Conservation (phyloP, 2,797 vertebrate species). For the Hydrophis major region DNA sequence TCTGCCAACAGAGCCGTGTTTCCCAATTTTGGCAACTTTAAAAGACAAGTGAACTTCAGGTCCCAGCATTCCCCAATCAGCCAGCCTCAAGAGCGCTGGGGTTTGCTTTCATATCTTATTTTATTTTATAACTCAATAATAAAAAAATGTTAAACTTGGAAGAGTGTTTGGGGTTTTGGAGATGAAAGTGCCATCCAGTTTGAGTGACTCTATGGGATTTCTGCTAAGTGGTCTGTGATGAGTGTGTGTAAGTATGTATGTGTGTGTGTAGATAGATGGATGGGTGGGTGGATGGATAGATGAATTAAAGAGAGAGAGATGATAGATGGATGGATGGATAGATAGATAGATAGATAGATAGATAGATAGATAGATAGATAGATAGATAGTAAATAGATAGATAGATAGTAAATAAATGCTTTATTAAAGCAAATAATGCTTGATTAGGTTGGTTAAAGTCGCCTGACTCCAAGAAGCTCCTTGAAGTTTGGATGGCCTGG, state of each 20-base stretch:
- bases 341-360: no score
- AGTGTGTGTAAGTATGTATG: no score
- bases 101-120: neutral
- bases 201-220: neutral
- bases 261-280: no score
- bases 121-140: no score
- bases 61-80: neutral
- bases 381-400: no score
- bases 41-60: neutral
- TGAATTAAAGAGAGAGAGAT: no score
- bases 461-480: neutral
- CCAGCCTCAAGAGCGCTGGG: neutral
- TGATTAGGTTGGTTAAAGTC: neutral
- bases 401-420: no score
- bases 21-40: neutral
- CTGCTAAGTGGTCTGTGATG: neutral
- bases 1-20: neutral
- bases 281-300: no score
- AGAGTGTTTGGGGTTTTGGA: neutral
- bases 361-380: no score
- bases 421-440: neutral
- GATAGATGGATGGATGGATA: no score
- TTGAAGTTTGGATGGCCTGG: constrained; percentile 1
- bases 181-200: neutral
- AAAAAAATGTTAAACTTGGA: no score